A percentile compares a stretch with the other conserved stretches of the same genome.
Conservation (phyloP, 2,113 vertebrate genomes). For the Orcinus orca region DNA sequence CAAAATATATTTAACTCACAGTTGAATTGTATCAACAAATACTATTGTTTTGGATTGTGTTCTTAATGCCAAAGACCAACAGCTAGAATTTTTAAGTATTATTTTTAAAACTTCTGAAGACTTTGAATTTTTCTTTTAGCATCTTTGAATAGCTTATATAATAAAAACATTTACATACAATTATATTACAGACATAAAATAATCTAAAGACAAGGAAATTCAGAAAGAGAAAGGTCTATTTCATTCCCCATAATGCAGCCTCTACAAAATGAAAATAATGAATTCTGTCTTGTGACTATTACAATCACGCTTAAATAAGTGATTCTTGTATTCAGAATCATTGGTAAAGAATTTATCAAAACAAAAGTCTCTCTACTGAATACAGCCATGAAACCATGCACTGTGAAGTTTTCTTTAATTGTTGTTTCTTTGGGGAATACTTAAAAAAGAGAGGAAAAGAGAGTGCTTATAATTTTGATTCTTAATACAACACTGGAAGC, state of each 20-base stretch:
- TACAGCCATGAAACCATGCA: neutral
- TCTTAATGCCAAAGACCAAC: neutral
- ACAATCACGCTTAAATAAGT: slow-evolving; percentile 2
- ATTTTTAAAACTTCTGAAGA: neutral
- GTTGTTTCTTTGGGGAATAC: neutral
- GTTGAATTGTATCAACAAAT: neutral
- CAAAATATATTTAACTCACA: slow-evolving; percentile 31
- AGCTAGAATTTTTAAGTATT: neutral
- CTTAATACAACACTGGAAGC: neutral
- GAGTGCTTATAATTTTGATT: neutral
- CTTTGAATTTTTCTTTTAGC: neutral
- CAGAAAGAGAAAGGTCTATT: neutral
- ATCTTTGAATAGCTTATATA: neutral
- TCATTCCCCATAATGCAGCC: neutral
- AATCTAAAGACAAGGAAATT: neutral
- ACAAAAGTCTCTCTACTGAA: slow-evolving; percentile 21
- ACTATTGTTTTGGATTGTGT: neutral
- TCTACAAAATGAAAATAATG: neutral
- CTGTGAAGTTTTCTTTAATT: slow-evolving; percentile 6
- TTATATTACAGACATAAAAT: neutral
- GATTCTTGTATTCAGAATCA: slow-evolving; percentile 13
- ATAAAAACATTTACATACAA: neutral
- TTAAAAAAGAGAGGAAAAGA: neutral
- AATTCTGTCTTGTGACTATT: neutral
- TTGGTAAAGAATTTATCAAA: slow-evolving; percentile 44